phyloP scores from a whole-genome alignment of 2,888 invertebrate genomes.

The Tiliacea citrago region DNA sequence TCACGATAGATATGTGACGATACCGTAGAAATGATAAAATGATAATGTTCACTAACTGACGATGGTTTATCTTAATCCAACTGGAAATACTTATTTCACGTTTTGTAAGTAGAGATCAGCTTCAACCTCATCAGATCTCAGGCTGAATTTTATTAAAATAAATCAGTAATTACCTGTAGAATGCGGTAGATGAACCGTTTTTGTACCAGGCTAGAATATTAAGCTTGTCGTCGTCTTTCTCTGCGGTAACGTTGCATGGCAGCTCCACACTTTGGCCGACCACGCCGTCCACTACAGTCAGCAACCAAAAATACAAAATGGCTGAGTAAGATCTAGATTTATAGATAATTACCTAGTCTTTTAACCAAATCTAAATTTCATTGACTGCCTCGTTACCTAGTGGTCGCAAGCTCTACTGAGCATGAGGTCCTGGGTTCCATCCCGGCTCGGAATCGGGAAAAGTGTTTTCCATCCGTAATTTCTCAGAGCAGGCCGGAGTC shows the following conservation, averaged over 20 bases:
- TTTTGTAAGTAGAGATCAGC: not conserved
- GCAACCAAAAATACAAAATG: conserved; percentile 7
- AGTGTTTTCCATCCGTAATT: not conserved
- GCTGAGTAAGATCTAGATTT: not conserved
- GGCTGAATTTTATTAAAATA: not conserved
- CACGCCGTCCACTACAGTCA: conserved; percentile 79
- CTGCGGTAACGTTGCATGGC: conserved; percentile 84
- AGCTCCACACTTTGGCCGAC: conserved; percentile 82
- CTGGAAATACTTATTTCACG: not conserved
- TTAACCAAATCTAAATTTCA: not conserved
- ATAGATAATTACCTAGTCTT: too few species aligned
- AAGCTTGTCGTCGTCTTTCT: conserved; percentile 79
- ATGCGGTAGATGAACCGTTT: conserved; percentile 81
- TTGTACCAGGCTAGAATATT: conserved; percentile 85
- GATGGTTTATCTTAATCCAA: not conserved
- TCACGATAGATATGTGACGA: not conserved
- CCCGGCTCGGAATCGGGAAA: not conserved
- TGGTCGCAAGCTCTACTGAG: not conserved
- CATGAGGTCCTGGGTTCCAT: not conserved
- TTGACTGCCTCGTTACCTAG: not conserved
- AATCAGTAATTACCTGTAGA: conserved; percentile 81
- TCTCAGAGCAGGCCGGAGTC: not conserved
- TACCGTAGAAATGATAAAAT: not conserved
- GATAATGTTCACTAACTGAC: not conserved
- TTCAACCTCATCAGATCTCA: not conserved